phyloP scores from a whole-genome alignment of 2,797 vertebrate species.

The Discoglossus pictus region DNA sequence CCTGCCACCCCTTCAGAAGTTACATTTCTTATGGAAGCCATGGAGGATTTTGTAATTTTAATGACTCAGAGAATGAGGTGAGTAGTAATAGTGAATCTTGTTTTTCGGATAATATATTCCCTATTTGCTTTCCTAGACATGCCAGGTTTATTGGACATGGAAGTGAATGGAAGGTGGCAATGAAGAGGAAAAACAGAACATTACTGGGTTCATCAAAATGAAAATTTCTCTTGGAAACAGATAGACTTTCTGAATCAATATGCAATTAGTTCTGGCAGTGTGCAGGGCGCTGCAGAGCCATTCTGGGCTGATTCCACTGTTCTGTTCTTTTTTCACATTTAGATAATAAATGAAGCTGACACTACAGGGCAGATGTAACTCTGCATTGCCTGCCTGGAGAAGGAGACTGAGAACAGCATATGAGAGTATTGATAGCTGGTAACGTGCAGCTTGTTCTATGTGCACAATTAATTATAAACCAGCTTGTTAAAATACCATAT shows the following conservation, averaged over 20 bases:
- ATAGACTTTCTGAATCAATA: constrained; percentile 44
- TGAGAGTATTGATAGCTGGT: constrained; percentile 15
- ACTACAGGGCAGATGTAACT: constrained; percentile 7
- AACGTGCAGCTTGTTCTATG: too few species aligned
- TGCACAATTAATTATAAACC: too few species aligned
- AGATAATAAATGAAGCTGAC: constrained; percentile 45
- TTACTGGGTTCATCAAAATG: constrained; percentile 45
- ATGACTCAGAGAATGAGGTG: too few species aligned
- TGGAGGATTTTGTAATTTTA: too few species aligned
- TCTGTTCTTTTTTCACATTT: constrained; percentile 21
- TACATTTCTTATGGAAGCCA: too few species aligned
- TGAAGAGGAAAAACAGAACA: constrained; percentile 30
- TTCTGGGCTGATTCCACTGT: background rate
- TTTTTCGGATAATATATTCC: too few species aligned
- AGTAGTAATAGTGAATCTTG: too few species aligned
- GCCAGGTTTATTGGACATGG: background rate
- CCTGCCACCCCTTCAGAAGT: too few species aligned
- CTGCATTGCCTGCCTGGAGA: background rate
- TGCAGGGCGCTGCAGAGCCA: constrained; percentile 3
- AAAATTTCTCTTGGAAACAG: constrained; percentile 43
- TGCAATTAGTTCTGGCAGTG: constrained; percentile 46
- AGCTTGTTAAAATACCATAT: too few species aligned
- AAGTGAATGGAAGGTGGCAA: constrained; percentile 14
- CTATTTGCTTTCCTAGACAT: too few species aligned
- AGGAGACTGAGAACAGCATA: background rate